phyloP scores from a whole-genome alignment of 1,140 invertebrate species.

The Mercenaria mercenaria region DNA sequence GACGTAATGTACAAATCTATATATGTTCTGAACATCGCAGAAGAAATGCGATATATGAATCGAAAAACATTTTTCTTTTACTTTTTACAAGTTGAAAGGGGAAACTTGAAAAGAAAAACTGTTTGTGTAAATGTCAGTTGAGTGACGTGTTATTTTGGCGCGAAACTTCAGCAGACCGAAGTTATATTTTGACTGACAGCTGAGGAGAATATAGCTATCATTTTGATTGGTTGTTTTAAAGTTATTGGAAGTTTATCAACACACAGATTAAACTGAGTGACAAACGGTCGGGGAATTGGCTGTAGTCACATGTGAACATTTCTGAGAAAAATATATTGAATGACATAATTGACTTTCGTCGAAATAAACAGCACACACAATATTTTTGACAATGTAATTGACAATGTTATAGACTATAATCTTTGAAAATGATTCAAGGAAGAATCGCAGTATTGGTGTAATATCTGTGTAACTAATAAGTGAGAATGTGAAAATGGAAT shows the following conservation, averaged over 20 bases:
- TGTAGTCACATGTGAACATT: conserved; percentile 9
- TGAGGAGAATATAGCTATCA: background rate
- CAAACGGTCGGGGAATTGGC: background rate
- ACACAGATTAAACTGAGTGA: conserved; percentile 14
- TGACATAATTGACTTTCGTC: conserved; percentile 15
- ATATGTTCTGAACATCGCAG: too few relatives aligned
- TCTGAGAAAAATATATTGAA: background rate
- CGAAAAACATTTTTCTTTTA: too few relatives aligned
- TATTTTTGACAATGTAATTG: background rate
- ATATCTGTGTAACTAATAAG: too few relatives aligned
- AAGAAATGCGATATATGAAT: too few relatives aligned
- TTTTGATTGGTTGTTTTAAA: conserved; percentile 21
- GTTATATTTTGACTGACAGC: background rate
- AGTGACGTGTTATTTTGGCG: background rate
- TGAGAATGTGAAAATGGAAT: too few relatives aligned
- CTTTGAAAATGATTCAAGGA: too few relatives aligned
- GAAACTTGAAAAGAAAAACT: too few relatives aligned
- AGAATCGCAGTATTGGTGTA: too few relatives aligned
- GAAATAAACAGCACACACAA: background rate
- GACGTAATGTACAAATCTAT: too few relatives aligned
- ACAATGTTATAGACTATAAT: too few relatives aligned
- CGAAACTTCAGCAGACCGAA: background rate
- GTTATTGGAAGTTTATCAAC: conserved; percentile 16
- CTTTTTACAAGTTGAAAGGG: too few relatives aligned
- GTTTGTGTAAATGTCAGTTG: too few relatives aligned